Percentiles rank a stretch among this genome's conserved stretches.
Evolutionary conservation across 2,797 vertebrate species (phyloP).

Genomic region (Enteromius trimaculatus): DNA sequence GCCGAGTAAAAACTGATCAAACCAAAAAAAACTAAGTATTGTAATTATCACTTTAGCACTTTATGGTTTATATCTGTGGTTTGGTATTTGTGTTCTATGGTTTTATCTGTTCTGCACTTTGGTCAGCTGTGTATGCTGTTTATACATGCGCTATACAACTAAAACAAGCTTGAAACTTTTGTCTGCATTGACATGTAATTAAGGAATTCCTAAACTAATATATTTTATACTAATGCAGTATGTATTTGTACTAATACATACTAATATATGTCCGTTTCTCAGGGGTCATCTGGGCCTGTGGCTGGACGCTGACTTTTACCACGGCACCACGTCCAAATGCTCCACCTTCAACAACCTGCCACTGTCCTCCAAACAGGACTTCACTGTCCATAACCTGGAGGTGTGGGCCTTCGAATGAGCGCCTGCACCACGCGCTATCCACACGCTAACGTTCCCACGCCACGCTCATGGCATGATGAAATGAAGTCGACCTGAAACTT

Average conservation of each 20-base stretch:
- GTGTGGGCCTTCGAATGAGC: slow-evolving; percentile 87
- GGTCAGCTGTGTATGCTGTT: no score
- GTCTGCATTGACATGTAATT: no score
- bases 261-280: slow-evolving; percentile 21
- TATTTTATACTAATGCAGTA: no score
- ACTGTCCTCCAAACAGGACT: slow-evolving; percentile 92
- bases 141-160: no score
- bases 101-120: no score
- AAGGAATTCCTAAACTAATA: no score
- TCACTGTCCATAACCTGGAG: slow-evolving; percentile 95
- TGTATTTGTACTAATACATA: no score
- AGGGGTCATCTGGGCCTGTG: slow-evolving; percentile 95
- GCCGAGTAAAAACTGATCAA: neutral
- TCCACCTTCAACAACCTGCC: slow-evolving; percentile 96
- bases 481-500: neutral
- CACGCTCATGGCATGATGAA: slow-evolving; percentile 34
- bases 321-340: slow-evolving; percentile 92
- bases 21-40: no score
- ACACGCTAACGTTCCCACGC: slow-evolving; percentile 31
- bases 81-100: no score
- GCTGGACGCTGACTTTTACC: slow-evolving; percentile 94
- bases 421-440: slow-evolving; percentile 22
- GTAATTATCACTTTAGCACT: no score
- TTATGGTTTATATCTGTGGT: no score
- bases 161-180: no score